Percentiles rank a stretch among this genome's conserved stretches.
phyloP scores from a whole-genome alignment of 1,140 invertebrate species.

The Centruroides sculpturatus region DNA sequence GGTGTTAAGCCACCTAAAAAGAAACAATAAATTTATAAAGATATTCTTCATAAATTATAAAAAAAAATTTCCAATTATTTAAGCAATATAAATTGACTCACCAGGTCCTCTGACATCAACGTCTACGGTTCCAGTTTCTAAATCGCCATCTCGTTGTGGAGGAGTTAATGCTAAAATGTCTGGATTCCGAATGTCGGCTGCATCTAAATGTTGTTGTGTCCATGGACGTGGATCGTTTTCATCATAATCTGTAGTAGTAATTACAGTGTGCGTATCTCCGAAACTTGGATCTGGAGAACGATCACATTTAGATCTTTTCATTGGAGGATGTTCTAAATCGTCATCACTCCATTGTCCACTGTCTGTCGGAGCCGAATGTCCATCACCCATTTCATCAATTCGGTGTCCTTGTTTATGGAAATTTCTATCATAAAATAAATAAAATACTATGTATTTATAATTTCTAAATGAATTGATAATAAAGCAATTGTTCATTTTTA shows the following conservation, averaged over 20 bases:
- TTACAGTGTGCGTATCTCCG: constrained; percentile 62
- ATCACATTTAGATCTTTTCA: constrained; percentile 49
- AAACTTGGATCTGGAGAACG: constrained; percentile 18
- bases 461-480: background rate
- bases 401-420: constrained; percentile 10
- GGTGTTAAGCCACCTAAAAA: constrained; percentile 65
- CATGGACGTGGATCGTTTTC: constrained; percentile 70
- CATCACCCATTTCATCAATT: constrained; percentile 22
- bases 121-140: constrained; percentile 35
- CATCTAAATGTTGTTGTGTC: constrained; percentile 84
- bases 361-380: constrained; percentile 33
- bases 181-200: constrained; percentile 59
- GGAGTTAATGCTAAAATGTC: constrained; percentile 47
- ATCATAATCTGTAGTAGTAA: constrained; percentile 62
- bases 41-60: background rate
- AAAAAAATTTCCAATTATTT: background rate
- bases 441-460: background rate
- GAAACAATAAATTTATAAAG: background rate
- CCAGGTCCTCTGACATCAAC: constrained; percentile 73
- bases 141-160: constrained; percentile 34
- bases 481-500: background rate
- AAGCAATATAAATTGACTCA: background rate
- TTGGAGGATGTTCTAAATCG: constrained; percentile 67
- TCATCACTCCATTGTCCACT: constrained; percentile 60
- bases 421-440: constrained; percentile 3